Evolutionary conservation across 2,797 vertebrate species (phyloP).

Genomic region (Orestias chungarensis): DNA sequence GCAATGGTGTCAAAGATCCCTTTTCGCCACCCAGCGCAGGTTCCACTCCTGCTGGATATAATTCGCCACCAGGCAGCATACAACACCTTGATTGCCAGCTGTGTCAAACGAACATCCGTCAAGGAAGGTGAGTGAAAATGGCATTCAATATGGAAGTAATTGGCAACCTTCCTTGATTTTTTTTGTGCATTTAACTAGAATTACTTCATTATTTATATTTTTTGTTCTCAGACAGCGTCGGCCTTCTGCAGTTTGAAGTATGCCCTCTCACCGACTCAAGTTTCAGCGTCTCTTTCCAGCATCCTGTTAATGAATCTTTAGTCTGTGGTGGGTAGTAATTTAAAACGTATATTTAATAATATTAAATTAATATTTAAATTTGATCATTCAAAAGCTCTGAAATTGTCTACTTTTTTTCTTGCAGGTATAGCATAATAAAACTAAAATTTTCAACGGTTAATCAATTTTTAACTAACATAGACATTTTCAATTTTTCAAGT

Average conservation of each 20-base stretch:
- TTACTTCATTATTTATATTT: not conserved
- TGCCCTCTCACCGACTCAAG: slow-evolving; percentile 96
- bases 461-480: no score
- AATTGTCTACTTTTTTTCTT: no score
- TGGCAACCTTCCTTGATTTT: not conserved
- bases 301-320: slow-evolving; percentile 97
- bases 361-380: no score
- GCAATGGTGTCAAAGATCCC: slow-evolving; percentile 92
- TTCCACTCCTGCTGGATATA: slow-evolving; percentile 90
- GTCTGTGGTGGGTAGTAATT: slow-evolving; percentile 90
- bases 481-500: no score
- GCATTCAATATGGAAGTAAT: not conserved
- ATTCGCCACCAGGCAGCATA: slow-evolving; percentile 95
- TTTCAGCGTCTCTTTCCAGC: slow-evolving; percentile 97
- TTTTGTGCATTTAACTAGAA: not conserved
- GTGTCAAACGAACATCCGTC: slow-evolving; percentile 91
- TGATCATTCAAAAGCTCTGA: no score
- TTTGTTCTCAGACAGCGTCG: slow-evolving; percentile 85
- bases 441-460: no score
- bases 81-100: slow-evolving; percentile 95
- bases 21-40: slow-evolving; percentile 93
- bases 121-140: slow-evolving; percentile 86
- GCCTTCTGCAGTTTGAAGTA: slow-evolving; percentile 97
- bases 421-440: no score
- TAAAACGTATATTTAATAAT: no score